phyloP scores from a whole-genome alignment of 2,797 vertebrate genomes.

The Rhinichthys osculus region DNA sequence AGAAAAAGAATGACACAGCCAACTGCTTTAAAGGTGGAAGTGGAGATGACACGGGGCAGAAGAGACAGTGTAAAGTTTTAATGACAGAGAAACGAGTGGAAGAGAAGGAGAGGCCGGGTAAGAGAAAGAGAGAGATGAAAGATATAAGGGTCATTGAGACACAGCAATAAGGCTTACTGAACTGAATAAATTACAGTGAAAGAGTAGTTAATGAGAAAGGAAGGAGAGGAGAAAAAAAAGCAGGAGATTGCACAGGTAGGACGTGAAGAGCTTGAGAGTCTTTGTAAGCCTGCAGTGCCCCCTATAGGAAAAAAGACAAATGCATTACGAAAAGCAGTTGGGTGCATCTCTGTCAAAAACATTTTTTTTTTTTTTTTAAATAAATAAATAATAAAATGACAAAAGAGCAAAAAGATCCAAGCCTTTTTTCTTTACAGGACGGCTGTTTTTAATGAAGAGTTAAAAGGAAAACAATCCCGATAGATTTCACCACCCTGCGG shows the following conservation, averaged over 20 bases:
- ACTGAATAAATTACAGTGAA: slow-evolving; percentile 45
- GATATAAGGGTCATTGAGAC: slow-evolving; percentile 42
- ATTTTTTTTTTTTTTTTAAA: neutral
- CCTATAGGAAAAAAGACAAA: slow-evolving; percentile 28
- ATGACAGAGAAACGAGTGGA: slow-evolving; percentile 44
- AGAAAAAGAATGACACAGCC: slow-evolving; percentile 38
- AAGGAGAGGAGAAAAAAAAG: slow-evolving; percentile 2
- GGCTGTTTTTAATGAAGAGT: slow-evolving; percentile 34
- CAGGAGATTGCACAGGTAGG: slow-evolving; percentile 21
- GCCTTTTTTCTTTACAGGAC: slow-evolving; percentile 22
- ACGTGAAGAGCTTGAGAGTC: neutral
- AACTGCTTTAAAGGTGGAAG: slow-evolving; percentile 41
- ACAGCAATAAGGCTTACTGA: slow-evolving; percentile 41
- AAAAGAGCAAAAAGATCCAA: slow-evolving; percentile 27
- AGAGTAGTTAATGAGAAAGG: slow-evolving; percentile 33
- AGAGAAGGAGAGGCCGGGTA: neutral
- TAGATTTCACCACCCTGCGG: slow-evolving; percentile 37
- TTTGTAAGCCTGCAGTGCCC: slow-evolving; percentile 42
- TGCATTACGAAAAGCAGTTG: neutral
- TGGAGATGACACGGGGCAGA: slow-evolving; percentile 33
- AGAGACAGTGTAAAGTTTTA: slow-evolving; percentile 55
- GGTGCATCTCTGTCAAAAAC: slow-evolving; percentile 12
- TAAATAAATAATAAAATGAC: slow-evolving; percentile 3
- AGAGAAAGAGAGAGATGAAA: slow-evolving; percentile 38
- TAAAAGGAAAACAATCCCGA: slow-evolving; percentile 34